These are phyloP conservation scores for Conus ventricosus DNA, from an alignment of 1,140 invertebrate species.

Conservation along the genomic window DNA sequence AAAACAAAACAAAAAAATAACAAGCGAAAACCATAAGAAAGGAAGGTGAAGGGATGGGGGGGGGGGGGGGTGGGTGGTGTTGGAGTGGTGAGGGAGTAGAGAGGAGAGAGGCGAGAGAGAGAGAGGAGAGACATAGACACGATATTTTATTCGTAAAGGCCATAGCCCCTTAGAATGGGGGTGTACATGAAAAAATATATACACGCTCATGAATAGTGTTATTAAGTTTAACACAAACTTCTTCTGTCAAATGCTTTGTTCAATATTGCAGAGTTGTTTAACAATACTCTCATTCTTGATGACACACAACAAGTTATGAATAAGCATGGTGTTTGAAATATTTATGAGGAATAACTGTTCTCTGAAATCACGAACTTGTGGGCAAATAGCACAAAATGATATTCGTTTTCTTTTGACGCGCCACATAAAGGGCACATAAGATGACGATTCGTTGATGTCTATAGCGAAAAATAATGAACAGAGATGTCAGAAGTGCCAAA, in stretches of 20 bases:
- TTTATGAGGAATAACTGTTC: neutral
- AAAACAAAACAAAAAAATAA: no score
- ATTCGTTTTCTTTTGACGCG: neutral
- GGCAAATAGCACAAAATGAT: neutral
- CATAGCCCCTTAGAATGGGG: neutral
- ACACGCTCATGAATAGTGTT: neutral
- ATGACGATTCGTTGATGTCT: neutral
- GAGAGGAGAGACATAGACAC: neutral
- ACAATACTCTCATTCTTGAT: neutral
- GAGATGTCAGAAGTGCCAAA: neutral
- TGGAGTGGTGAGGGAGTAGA: neutral
- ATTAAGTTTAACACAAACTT: neutral
- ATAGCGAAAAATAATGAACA: no score
- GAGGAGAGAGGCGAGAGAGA: neutral
- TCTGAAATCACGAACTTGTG: neutral
- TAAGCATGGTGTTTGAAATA: neutral
- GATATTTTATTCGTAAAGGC: neutral
- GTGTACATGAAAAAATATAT: neutral
- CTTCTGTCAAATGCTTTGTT: neutral
- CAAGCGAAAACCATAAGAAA: neutral
- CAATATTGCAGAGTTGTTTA: neutral
- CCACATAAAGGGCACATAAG: neutral
- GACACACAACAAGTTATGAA: neutral
- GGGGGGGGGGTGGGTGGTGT: no score
- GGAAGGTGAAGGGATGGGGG: no score